Conservation (phyloP, 2,888 invertebrate genomes). For the Nycteola revayana region DNA sequence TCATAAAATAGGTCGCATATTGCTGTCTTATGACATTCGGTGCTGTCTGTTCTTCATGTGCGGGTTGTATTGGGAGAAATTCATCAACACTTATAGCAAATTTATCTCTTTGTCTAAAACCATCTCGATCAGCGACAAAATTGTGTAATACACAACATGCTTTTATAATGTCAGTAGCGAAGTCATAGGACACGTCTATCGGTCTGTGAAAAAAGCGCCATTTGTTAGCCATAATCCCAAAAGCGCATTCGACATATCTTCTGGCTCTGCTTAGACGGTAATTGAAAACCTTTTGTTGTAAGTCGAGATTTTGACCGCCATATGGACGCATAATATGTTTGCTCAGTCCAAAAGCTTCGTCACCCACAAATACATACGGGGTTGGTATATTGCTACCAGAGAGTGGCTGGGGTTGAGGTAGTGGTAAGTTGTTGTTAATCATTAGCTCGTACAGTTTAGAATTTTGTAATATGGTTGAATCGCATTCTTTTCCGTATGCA, state of each 20-base stretch:
- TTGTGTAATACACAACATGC: no score
- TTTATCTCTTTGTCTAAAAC: no score
- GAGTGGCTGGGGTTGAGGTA: slow-evolving; percentile 5
- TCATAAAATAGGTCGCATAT: slow-evolving; percentile 23
- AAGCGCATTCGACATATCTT: no score
- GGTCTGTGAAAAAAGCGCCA: slow-evolving; percentile 1
- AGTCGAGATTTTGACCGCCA: slow-evolving; percentile 1
- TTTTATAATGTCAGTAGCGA: no score
- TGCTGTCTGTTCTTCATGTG: slow-evolving; percentile 6
- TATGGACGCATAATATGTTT: slow-evolving; percentile 7
- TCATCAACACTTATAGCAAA: no score
- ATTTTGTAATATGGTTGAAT: slow-evolving; percentile 12
- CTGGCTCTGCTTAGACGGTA: slow-evolving; percentile 3
- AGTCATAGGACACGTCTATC: slow-evolving; percentile 1
- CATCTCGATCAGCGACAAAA: no score
- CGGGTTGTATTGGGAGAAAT: no score
- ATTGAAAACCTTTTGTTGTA: slow-evolving; percentile 7
- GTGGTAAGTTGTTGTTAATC: slow-evolving; percentile 5
- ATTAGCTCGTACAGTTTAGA: slow-evolving; percentile 8
- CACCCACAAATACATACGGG: slow-evolving; percentile 9
- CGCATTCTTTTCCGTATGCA: slow-evolving; percentile 13
- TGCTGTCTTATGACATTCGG: slow-evolving; percentile 24
- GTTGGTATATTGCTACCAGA: slow-evolving; percentile 5
- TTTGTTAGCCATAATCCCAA: no score
- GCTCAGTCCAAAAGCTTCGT: slow-evolving; percentile 6